These are phyloP conservation scores for Idaea dimidiata DNA, from an alignment of 2,888 invertebrate species.

Conservation along the genomic window DNA sequence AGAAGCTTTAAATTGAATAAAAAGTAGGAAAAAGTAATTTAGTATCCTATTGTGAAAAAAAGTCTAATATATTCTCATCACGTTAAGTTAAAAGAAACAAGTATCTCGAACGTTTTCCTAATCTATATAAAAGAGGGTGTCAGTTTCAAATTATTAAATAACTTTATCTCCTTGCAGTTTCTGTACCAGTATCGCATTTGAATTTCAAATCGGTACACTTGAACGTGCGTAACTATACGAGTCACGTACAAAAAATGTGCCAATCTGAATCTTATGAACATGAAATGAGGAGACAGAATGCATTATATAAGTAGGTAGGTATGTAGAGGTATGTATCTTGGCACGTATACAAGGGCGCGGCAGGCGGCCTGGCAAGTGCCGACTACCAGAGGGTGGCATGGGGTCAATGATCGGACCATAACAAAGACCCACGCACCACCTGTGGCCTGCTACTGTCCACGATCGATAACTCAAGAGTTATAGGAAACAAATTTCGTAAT, in stretches of 20 bases:
- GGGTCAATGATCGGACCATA: slow-evolving; percentile 69
- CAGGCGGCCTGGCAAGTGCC: slow-evolving; percentile 55
- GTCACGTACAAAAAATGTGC: background rate
- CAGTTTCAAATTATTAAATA: background rate
- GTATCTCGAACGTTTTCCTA: background rate
- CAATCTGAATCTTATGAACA: background rate
- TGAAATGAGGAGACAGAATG: background rate
- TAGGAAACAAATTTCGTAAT: background rate
- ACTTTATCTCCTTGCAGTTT: background rate
- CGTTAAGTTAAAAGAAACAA: background rate
- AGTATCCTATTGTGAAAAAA: too few species aligned
- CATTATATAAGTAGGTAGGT: background rate
- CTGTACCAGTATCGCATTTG: background rate
- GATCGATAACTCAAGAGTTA: slow-evolving; percentile 20
- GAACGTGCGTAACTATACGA: too few species aligned
- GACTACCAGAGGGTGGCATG: slow-evolving; percentile 34
- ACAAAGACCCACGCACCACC: slow-evolving; percentile 61
- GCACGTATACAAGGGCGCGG: slow-evolving; percentile 47
- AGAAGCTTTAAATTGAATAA: too few species aligned
- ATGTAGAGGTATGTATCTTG: background rate
- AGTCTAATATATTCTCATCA: too few species aligned
- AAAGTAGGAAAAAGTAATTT: too few species aligned
- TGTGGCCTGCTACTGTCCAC: slow-evolving; percentile 41
- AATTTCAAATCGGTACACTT: background rate
- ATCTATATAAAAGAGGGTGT: background rate